phyloP scores from a whole-genome alignment of 2,113 vertebrate species.

The Synchiropus splendidus region DNA sequence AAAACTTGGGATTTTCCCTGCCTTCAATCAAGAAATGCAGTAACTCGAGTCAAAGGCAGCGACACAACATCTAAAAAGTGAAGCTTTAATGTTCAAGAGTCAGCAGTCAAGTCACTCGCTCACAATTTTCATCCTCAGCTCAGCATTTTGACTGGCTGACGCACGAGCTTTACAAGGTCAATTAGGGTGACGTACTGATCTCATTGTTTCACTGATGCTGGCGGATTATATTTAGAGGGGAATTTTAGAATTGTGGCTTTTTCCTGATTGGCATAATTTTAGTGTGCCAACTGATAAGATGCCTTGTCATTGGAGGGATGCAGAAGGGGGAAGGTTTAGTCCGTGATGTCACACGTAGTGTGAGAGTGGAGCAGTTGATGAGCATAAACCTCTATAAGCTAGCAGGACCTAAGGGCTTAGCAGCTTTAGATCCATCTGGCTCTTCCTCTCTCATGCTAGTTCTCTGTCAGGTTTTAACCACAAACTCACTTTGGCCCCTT shows the following conservation, averaged over 20 bases:
- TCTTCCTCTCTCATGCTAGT: conserved; percentile 8
- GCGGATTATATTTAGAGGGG: no score
- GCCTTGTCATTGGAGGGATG: no score
- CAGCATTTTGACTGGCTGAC: not conserved
- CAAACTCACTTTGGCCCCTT: not conserved
- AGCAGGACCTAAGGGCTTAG: conserved; percentile 37
- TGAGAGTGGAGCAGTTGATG: conserved; percentile 39
- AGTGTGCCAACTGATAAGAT: no score
- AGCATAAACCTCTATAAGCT: conserved; percentile 47
- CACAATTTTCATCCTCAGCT: not conserved
- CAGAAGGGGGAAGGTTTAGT: not conserved
- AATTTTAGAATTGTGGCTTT: no score
- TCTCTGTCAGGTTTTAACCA: conserved; percentile 1
- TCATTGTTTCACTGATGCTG: no score
- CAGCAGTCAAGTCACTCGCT: not conserved
- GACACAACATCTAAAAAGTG: no score
- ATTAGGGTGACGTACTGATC: no score
- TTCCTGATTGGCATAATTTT: no score
- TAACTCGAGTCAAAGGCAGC: no score
- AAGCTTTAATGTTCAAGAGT: no score
- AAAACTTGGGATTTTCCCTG: no score
- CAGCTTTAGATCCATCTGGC: conserved; percentile 49
- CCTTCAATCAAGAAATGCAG: no score
- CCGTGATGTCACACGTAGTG: conserved; percentile 16
- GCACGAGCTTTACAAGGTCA: not conserved